Percentiles rank a stretch among this genome's conserved stretches.
Conservation (phyloP, 2,888 invertebrate genomes). For the Gibbula magus region DNA sequence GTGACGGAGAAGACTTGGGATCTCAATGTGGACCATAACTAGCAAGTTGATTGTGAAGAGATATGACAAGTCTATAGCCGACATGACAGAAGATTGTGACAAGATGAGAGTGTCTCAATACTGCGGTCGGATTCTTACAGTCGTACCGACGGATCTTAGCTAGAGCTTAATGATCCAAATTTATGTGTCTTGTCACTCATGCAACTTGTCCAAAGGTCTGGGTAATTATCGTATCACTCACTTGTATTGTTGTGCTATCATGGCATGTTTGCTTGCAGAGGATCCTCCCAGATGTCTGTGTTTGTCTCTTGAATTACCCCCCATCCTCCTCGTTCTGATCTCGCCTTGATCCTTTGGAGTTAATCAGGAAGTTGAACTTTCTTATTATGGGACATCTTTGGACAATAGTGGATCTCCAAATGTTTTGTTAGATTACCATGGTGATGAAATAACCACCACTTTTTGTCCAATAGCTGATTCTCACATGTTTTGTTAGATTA, state of each 20-base stretch:
- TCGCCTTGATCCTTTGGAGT: background rate
- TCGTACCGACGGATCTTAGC: background rate
- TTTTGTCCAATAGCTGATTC: background rate
- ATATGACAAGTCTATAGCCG: too few species aligned
- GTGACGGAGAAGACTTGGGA: too few species aligned
- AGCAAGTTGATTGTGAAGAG: too few species aligned
- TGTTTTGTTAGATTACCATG: background rate
- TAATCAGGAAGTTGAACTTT: conserved; percentile 1
- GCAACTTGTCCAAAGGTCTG: background rate
- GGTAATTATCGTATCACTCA: conserved; percentile 1
- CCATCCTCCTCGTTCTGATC: background rate
- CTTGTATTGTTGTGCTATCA: background rate
- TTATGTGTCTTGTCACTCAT: background rate
- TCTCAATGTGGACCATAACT: too few species aligned
- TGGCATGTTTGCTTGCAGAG: background rate
- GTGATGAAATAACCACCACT: background rate
- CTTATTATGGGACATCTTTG: background rate
- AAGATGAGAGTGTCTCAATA: background rate
- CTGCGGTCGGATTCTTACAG: background rate
- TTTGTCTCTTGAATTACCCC: background rate
- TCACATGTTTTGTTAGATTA: too few species aligned
- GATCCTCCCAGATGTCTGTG: background rate
- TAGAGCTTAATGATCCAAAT: background rate
- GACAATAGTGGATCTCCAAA: background rate
- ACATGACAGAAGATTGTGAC: background rate